Base-by-base conservation (phyloP, 2,113 vertebrate genomes). In the Machaerirhynchus nigripectus region DNA sequence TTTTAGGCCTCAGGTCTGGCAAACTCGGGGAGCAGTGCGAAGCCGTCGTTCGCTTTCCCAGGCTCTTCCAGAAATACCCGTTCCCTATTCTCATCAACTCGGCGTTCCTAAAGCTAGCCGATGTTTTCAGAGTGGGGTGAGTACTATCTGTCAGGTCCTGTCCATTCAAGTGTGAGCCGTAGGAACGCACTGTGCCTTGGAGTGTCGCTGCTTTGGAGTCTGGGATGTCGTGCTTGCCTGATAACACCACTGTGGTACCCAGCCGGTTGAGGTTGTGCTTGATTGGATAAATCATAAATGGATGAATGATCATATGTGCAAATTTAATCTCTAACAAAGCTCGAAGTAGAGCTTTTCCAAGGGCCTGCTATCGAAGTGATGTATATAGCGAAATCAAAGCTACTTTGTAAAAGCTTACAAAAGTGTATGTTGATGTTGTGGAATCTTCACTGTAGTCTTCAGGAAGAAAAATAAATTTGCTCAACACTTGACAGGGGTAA, bases 61-160 rank as follows among this genome's bases (percentile, higher is more conserved):
- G 99, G 95, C 99, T 99, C 42, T 99, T 99, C 94, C 99, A 99
- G 97, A 99, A 99, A 68, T 99, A 99, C 67, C 99, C 99, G 1
- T 99, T 99, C 64, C 99, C 99, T 13, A 99, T 99, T 95, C 99
- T 99, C 82, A 99, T 99, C 92, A 99, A 99, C 76, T 99, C 99
- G 12, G 99, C 99, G 0, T 99, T 99, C 91, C 98, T 99, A 0
- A 99, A 99, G 95, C 97, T 99, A 7, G 99, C 99, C 26, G 99
- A 99, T 80, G 99, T 99, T 52, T 99, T 99, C 97, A 98, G 99
- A 94, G 99, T 99, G 28, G 99, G 99, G 99, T 99, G 97, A 96
- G 98, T 96, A 7, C 10, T 20, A 3, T 3, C 23, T 4, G 14
- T 10, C 16, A 0, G 20, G 2, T 20, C 19, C 15, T 9, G 0